Percentiles rank a stretch among this genome's conserved stretches.
phyloP scores from a whole-genome alignment of 2,113 vertebrate species.

The Chaenogobius annularis region DNA sequence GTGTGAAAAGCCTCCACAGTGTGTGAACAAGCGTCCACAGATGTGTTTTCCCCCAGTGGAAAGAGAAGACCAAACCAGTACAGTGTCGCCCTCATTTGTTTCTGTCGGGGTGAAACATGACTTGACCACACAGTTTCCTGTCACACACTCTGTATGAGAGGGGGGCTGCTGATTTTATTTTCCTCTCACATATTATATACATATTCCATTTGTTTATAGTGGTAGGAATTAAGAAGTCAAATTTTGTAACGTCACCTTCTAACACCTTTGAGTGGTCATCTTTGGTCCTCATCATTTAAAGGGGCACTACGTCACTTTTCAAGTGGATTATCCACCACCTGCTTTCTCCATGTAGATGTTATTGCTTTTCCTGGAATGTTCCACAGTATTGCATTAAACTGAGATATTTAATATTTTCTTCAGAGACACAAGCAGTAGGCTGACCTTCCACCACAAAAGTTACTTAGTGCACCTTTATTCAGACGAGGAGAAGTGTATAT shows the following conservation, averaged over 20 bases:
- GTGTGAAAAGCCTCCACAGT: background rate
- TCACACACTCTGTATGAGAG: conserved; percentile 11
- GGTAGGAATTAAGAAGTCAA: conserved; percentile 30
- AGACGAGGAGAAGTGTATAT: too few species aligned
- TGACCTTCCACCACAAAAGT: too few species aligned
- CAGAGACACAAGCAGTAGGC: too few species aligned
- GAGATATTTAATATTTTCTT: too few species aligned
- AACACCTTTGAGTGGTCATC: background rate
- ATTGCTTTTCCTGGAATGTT: too few species aligned
- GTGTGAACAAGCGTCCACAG: conserved; percentile 26
- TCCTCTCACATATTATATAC: conserved; percentile 10
- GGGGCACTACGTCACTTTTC: too few species aligned
- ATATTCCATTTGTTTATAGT: background rate
- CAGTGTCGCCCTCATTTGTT: conserved; percentile 30
- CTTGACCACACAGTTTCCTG: conserved; percentile 62
- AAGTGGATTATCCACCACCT: too few species aligned
- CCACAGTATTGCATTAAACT: too few species aligned
- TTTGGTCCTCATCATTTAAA: too few species aligned
- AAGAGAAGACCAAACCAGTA: conserved; percentile 21
- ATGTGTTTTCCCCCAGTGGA: conserved; percentile 40
- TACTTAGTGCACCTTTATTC: too few species aligned
- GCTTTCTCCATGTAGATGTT: too few species aligned
- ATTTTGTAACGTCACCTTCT: conserved; percentile 9
- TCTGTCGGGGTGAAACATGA: conserved; percentile 30
- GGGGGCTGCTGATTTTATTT: conserved; percentile 22